A percentile compares a stretch with the other conserved stretches of the same genome.
These are phyloP conservation scores for Trigoniulus corallinus DNA, from an alignment of 1,140 invertebrate species.

Conservation along the genomic window DNA sequence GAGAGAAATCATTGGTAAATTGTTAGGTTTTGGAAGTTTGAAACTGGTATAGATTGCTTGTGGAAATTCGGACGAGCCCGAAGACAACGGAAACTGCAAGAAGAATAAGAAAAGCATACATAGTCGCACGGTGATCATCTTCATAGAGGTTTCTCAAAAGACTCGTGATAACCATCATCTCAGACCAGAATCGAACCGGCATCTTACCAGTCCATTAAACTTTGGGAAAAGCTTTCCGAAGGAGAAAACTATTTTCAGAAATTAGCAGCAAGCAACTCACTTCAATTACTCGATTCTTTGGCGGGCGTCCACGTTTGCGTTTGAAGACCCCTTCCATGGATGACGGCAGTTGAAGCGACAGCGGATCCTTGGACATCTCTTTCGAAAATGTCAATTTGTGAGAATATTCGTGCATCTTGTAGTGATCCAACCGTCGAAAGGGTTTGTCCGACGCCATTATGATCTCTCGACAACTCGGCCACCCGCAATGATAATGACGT, in stretches of 20 bases:
- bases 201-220: too few relatives aligned
- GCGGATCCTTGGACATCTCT: conserved; percentile 23
- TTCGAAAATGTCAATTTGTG: conserved; percentile 35
- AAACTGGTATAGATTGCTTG: conserved; percentile 87
- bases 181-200: too few relatives aligned
- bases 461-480: conserved; percentile 49
- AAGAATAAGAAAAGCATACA: conserved; percentile 2
- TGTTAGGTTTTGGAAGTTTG: conserved; percentile 55
- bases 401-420: conserved; percentile 63
- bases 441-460: conserved; percentile 65
- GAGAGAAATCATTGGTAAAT: neutral
- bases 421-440: conserved; percentile 72
- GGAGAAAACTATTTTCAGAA: conserved; percentile 3
- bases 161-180: too few relatives aligned
- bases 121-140: too few relatives aligned
- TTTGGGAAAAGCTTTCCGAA: too few relatives aligned
- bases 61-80: conserved; percentile 44
- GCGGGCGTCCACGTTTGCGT: conserved; percentile 71
- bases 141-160: too few relatives aligned
- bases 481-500: conserved; percentile 65
- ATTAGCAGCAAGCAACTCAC: conserved; percentile 21
- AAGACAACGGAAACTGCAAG: conserved; percentile 24
- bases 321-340: conserved; percentile 75
- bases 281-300: conserved; percentile 80
- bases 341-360: conserved; percentile 43